phyloP scores from a whole-genome alignment of 2,113 vertebrate species.

The Macquaria australasica region DNA sequence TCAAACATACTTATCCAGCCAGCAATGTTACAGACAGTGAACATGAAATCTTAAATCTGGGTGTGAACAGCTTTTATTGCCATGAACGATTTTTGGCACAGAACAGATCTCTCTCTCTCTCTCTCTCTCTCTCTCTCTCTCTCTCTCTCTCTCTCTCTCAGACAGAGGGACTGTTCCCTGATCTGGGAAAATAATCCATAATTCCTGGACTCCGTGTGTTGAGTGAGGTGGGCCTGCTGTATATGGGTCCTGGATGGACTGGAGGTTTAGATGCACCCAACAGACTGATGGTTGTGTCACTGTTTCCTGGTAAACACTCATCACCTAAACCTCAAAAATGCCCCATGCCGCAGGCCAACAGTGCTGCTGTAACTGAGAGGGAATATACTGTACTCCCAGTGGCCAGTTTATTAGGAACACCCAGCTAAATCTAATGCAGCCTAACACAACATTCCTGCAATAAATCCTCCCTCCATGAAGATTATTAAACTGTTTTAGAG shows the following conservation, averaged over 20 bases:
- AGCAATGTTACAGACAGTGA: neutral
- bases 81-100: constrained; percentile 11
- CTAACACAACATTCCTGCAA: neutral
- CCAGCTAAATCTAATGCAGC: neutral
- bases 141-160: neutral
- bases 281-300: neutral
- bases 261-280: neutral
- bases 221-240: neutral
- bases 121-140: neutral
- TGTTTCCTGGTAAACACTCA: constrained; percentile 38
- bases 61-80: neutral
- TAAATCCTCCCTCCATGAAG: neutral
- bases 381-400: neutral
- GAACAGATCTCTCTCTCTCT: neutral
- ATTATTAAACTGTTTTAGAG: neutral
- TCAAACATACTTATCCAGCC: neutral
- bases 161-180: constrained; percentile 34
- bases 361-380: neutral
- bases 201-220: constrained; percentile 33
- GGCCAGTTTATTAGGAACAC: neutral
- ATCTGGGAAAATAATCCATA: constrained; percentile 43
- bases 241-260: neutral
- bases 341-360: neutral
- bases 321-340: constrained; percentile 12
- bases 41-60: constrained; percentile 10